phyloP scores from a whole-genome alignment of 2,888 invertebrate species.

The Drosophila planitibia region DNA sequence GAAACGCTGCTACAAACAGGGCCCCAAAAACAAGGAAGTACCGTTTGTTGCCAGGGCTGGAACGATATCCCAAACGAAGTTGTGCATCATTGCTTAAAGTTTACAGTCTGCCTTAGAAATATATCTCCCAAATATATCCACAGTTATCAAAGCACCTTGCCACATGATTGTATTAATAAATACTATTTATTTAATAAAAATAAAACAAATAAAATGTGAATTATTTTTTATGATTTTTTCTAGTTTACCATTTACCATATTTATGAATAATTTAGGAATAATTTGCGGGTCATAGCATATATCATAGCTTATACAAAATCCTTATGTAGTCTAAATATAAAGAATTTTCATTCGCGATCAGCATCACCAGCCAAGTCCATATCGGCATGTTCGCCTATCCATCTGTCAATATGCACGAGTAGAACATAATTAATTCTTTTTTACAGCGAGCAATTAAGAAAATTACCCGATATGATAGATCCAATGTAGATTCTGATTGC shows the following conservation, averaged over 20 bases:
- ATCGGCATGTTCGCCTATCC: no score
- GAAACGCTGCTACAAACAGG: conserved; percentile 22
- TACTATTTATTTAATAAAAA: no score
- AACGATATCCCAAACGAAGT: background rate
- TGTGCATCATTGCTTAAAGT: background rate
- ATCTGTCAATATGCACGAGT: no score
- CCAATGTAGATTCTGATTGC: no score
- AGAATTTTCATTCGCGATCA: background rate
- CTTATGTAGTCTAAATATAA: background rate
- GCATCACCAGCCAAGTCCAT: background rate
- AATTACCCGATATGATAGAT: background rate
- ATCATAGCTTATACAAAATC: background rate
- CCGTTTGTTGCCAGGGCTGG: conserved; percentile 8
- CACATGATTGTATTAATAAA: background rate
- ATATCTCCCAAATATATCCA: background rate
- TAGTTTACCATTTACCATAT: background rate
- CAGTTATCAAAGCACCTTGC: background rate
- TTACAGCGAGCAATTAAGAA: background rate
- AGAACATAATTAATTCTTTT: no score
- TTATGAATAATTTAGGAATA: background rate
- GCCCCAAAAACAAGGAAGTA: conserved; percentile 15
- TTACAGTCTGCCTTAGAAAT: background rate
- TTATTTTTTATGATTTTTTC: background rate
- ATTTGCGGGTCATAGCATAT: background rate
- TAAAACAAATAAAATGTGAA: background rate